These are phyloP conservation scores for Pogona vitticeps DNA, from an alignment of 2,113 vertebrate genomes.

Conservation along the genomic window DNA sequence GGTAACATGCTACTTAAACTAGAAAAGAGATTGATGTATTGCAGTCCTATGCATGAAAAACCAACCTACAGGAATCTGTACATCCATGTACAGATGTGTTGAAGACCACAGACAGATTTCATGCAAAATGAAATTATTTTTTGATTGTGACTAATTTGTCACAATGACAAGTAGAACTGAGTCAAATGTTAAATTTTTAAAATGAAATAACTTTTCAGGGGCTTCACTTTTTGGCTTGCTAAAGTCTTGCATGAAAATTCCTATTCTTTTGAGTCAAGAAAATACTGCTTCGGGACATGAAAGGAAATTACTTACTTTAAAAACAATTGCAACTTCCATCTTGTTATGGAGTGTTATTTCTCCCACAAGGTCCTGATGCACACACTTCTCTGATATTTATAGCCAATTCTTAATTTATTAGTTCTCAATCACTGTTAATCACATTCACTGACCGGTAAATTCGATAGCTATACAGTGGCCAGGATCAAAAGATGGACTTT, in stretches of 20 bases:
- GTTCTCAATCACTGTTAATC: background rate
- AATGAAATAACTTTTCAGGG: background rate
- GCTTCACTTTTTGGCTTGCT: background rate
- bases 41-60: accelerated
- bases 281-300: background rate
- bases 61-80: background rate
- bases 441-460: background rate
- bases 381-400: background rate
- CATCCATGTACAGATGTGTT: too few species aligned
- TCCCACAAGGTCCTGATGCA: background rate
- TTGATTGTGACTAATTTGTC: slow-evolving; percentile 3
- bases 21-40: background rate
- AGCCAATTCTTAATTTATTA: background rate
- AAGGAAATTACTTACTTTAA: background rate
- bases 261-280: background rate
- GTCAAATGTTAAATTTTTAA: background rate
- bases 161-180: background rate
- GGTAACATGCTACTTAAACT: background rate
- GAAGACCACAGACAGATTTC: background rate
- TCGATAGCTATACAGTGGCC: background rate
- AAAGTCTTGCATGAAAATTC: background rate
- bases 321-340: background rate
- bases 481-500: too few species aligned
- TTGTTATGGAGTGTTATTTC: background rate
- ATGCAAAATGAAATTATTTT: background rate